Base-by-base conservation (phyloP, 2,888 invertebrate genomes). In the Caenorhabditis sp. region DNA sequence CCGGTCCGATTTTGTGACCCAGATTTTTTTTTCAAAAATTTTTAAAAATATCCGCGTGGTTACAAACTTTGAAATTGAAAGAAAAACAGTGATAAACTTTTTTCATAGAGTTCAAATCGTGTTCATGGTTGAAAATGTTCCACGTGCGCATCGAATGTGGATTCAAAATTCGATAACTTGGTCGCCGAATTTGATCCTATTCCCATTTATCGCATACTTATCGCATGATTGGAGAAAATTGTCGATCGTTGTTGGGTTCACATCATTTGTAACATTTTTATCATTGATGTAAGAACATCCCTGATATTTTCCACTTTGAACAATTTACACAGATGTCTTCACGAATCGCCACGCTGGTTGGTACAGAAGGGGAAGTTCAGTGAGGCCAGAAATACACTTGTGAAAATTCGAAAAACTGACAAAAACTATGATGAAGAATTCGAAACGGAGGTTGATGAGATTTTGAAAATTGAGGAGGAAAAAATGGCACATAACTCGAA, bases 161-260 rank as follows among this genome's bases (percentile, higher is more conserved):
- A 81, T 86, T 31, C 80, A 72, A 43, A 72, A 72, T 36, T 67
- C 72, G 8, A 80, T 80, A 50, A 80, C 80, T 12, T 80, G 80
- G 80, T 86, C 86, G 14, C 86, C 86, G 5, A 84, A 85, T 59
- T 79, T 83, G 55, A 80, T 85, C 23, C 51, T 83, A 10, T 79
- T 82, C 62, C 81, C 86, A 19, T 66, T 74, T 5, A 70, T 86
- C 31, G 83, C 85, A 1, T 82, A 62, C 26, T 53, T 69, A 0
- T 58, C 60, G 31, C 59, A 69, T 14, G 62, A 68, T 54, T 73
- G 73, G 73, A 62, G 73, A 59, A 69, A 64, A 0, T 53, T 73
- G 24, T 72, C 72, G 4, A 37, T 65, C 1, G 68, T 68, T 17
- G 65, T 63, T 31, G 61, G 64, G 17, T 50, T 53, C 17, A 50